Percentiles rank a stretch among this genome's conserved stretches.
Conservation (phyloP, 2,113 vertebrate genomes). For the Gasterosteus aculeatus region DNA sequence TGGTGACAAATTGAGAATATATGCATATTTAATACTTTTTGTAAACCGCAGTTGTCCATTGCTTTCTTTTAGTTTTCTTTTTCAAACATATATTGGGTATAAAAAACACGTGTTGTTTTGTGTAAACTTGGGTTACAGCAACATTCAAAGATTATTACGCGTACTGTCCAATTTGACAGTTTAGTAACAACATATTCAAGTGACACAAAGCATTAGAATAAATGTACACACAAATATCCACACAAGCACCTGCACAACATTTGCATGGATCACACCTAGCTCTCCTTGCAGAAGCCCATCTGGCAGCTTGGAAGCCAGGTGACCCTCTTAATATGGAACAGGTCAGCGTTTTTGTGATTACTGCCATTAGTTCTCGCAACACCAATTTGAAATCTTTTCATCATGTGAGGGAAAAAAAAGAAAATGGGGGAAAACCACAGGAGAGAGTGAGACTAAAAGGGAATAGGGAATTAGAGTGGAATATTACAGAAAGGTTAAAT, state of each 20-base stretch:
- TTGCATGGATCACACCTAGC: constrained; percentile 33
- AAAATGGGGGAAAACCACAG: neutral
- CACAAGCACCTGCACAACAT: constrained; percentile 6
- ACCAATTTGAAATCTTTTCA: constrained; percentile 21
- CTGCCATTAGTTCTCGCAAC: constrained; percentile 40
- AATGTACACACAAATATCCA: neutral
- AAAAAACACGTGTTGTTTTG: neutral
- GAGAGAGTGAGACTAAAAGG: neutral
- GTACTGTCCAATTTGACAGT: neutral
- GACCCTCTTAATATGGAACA: constrained; percentile 48
- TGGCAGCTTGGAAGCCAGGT: constrained; percentile 34
- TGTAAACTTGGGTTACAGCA: neutral
- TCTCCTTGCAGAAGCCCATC: constrained; percentile 36
- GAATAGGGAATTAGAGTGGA: neutral
- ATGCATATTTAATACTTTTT: neutral
- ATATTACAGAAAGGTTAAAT: constrained; percentile 34
- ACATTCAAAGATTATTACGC: neutral
- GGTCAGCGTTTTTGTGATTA: constrained; percentile 39
- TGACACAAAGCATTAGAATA: neutral
- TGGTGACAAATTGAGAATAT: constrained; percentile 11
- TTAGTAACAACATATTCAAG: constrained; percentile 1
- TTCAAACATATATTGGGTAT: neutral
- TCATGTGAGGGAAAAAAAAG: constrained; percentile 26
- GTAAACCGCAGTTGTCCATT: neutral
- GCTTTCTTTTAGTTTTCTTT: neutral